Percentiles rank a stretch among this genome's conserved stretches.
These are phyloP conservation scores for Rhorus exstirpatorius DNA, from an alignment of 2,888 invertebrate species.

Conservation along the genomic window DNA sequence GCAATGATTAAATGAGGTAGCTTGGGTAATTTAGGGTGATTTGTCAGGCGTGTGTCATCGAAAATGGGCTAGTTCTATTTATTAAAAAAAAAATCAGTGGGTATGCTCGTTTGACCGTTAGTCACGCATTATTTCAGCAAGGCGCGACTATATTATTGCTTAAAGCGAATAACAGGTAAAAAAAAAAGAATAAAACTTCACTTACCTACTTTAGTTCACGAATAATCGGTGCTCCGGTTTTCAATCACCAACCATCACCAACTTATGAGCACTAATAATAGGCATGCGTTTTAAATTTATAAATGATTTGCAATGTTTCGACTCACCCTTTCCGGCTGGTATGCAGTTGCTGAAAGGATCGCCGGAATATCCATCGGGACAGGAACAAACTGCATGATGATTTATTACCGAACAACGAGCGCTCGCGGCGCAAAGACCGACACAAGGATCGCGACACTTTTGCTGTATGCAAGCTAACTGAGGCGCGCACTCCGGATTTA, in stretches of 20 bases:
- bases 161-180: constrained; percentile 35
- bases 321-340: constrained; percentile 75
- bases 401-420: constrained; percentile 88
- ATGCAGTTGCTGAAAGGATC: constrained; percentile 88
- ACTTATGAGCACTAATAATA: background rate
- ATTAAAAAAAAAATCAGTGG: constrained; percentile 28
- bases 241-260: constrained; percentile 56
- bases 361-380: constrained; percentile 86
- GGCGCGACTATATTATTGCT: constrained; percentile 39
- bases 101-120: constrained; percentile 28
- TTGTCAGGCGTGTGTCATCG: constrained; percentile 72
- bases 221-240: constrained; percentile 20
- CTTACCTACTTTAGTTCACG: constrained; percentile 54
- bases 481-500: constrained; percentile 88
- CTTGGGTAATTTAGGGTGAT: constrained; percentile 31
- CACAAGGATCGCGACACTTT: constrained; percentile 89
- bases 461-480: constrained; percentile 88
- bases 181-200: constrained; percentile 39
- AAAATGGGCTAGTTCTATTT: constrained; percentile 38
- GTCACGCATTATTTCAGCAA: constrained; percentile 51
- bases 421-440: constrained; percentile 87
- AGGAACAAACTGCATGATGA: constrained; percentile 88
- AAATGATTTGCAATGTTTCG: background rate
- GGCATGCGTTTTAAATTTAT: constrained; percentile 37
- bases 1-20: constrained; percentile 23